Evolutionary conservation across 2,797 vertebrate genomes (phyloP), one percentile per base, ranked within the genome.

Genomic region (Pyrrhura leucotis): DNA sequence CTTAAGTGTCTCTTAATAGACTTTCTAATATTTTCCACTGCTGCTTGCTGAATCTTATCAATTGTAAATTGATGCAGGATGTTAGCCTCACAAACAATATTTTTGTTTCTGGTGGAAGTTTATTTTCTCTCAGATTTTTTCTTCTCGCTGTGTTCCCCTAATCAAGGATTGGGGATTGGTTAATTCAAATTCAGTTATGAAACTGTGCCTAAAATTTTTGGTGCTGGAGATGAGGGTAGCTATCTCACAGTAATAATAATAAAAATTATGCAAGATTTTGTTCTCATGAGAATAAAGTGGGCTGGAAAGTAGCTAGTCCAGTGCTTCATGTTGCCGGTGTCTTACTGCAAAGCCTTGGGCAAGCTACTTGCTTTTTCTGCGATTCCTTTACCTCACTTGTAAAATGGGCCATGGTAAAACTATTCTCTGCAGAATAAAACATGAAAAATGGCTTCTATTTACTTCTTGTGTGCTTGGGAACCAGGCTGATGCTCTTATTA

Each of bases 361-460:
- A 95, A 89, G 80, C 84, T 93, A n/a, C 93, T 84, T 93, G 90
- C 87, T 92, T 95, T 95, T 95, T 75, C 95, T 90, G 79, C 82
- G 93, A 95, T 91, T 94, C 90, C 87, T 96, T 96, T 95, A 96
- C 91, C 88, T 79, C 94, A 83, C 86, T 93, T 95, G 80, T 93
- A 95, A 96, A 90, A 89, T 0, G 0, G 88, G 53, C 80, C 72
- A 33, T 68, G 85, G 83, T 92, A 65, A 90, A 95, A 94, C 58
- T 94, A 88, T 90, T 62, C 48, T 85, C 74, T 77, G 81, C 84
- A 87, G 88, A 93, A 75, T 94, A 90, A 94, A 95, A 95, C 84
- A 90, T 95, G 95, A 96, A 96, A 96, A 96, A 96, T 96, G 85
- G 94, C 80, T 90, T 95, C 93, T 94, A 96, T 95, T 96, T 97